phyloP scores from a whole-genome alignment of 2,888 invertebrate genomes.

The Leptinotarsa haldemani region DNA sequence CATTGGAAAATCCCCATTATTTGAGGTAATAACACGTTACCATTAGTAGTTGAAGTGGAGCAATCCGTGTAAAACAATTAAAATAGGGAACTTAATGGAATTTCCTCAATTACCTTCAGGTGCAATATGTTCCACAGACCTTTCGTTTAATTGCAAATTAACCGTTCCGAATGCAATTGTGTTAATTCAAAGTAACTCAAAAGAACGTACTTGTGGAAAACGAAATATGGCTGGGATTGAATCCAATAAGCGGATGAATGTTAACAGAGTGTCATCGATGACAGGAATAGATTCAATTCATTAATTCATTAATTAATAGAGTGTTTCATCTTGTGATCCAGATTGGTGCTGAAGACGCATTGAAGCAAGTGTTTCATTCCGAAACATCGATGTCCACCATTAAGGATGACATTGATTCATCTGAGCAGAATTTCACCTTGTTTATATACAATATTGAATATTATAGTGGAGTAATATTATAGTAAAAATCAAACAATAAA shows the following conservation, averaged over 20 bases:
- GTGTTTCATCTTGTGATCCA: too few relatives aligned
- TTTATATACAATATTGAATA: too few relatives aligned
- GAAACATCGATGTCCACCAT: too few relatives aligned
- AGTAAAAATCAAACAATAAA: too few relatives aligned
- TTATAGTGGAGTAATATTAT: too few relatives aligned
- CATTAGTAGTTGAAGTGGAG: constrained; percentile 29
- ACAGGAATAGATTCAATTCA: too few relatives aligned
- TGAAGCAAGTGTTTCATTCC: too few relatives aligned
- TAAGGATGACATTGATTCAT: too few relatives aligned
- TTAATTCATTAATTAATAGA: too few relatives aligned
- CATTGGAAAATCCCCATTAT: background rate
- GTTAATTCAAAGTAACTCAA: background rate
- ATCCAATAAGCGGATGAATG: background rate
- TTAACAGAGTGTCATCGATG: too few relatives aligned
- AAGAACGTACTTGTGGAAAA: background rate
- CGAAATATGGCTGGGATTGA: background rate
- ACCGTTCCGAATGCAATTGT: constrained; percentile 25
- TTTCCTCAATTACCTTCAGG: constrained; percentile 35
- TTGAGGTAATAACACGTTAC: constrained; percentile 5
- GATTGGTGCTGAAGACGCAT: too few relatives aligned
- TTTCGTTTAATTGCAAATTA: constrained; percentile 36
- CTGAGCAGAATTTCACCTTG: too few relatives aligned
- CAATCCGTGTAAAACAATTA: constrained; percentile 32
- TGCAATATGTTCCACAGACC: constrained; percentile 30
- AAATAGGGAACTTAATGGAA: constrained; percentile 29